Evolutionary conservation across 2,797 vertebrate genomes (phyloP).

Genomic region (Sciaenops ocellatus): DNA sequence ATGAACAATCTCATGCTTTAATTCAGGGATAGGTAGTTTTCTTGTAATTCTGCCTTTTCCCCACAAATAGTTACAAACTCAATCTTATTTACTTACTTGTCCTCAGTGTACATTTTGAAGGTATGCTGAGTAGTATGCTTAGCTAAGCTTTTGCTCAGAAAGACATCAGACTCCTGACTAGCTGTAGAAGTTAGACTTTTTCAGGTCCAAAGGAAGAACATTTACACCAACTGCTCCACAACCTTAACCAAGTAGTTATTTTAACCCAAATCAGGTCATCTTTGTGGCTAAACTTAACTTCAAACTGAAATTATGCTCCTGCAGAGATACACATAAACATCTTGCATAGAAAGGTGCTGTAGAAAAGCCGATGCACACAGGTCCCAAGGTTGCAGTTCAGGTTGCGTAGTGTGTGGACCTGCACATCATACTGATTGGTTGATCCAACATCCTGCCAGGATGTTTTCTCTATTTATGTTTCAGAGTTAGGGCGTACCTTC

Average conservation of each 20-base stretch:
- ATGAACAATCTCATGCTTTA: background rate
- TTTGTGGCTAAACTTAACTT: background rate
- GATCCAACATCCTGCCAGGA: too few relatives aligned
- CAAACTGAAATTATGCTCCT: background rate
- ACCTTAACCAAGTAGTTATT: background rate
- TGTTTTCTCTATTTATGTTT: too few relatives aligned
- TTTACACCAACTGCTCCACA: background rate
- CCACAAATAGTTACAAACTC: background rate
- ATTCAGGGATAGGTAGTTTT: background rate
- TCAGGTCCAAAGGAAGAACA: background rate
- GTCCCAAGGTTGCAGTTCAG: too few relatives aligned
- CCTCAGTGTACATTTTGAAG: background rate
- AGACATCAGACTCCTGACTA: background rate
- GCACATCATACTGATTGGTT: background rate
- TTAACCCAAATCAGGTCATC: background rate
- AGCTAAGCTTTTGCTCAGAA: background rate
- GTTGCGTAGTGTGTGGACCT: background rate
- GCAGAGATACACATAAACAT: background rate
- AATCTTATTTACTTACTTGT: background rate
- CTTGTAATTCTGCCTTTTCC: background rate
- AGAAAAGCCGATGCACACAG: background rate
- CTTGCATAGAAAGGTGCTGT: background rate
- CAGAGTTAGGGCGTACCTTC: background rate
- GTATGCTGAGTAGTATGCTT: background rate
- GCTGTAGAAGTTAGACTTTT: background rate